Evolutionary conservation across 2,113 vertebrate genomes (phyloP), one percentile per base, ranked within the genome.

Genomic region (Datnioides undecimradiatus): DNA sequence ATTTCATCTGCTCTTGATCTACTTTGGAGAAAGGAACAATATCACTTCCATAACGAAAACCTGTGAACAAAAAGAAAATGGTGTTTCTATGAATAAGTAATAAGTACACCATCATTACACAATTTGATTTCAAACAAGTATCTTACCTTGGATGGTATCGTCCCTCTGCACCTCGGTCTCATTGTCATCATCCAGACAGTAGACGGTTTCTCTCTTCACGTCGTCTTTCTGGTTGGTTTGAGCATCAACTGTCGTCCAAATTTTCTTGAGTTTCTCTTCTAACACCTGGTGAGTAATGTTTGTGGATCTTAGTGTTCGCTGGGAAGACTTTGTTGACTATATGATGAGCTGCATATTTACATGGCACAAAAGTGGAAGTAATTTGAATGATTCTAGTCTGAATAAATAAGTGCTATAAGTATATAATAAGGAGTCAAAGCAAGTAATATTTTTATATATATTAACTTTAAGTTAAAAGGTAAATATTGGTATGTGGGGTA

Each of bases 1-100:
- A 99, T 85, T 95, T 99, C 98, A 99, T 99, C 92, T 99, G 97
- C 0, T 99, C 97, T 88, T 99, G 96, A 89, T 99, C 98, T 70
- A 98, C 95, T 93, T 97, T 98, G 63, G 98, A 98, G 93, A 99
- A 99, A 51, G 98, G 98, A 83, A 99, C 76, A 38, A 99, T 98
- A 90, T 99, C 98, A 66, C 97, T 98, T 36, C 98, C 98, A 52
- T 98, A 99, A 77, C 96, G 95, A 86, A 96, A 99, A 77, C 98
- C 98, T 99, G 78, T 7, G 69, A 87, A 69, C 79, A 83, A 91
- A 77, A 83, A 74, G 43, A 0, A 41, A 31, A 6, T 16, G 21
- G 40, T 34, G 38, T 9, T 13, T 76, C 34, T 16, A 11, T 48
- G 12, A 49, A 49, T 17, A 31, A 29, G 8, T 29, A 16, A 10